Conservation (phyloP, 2,888 invertebrate species). For the Athrips mouffetella region DNA sequence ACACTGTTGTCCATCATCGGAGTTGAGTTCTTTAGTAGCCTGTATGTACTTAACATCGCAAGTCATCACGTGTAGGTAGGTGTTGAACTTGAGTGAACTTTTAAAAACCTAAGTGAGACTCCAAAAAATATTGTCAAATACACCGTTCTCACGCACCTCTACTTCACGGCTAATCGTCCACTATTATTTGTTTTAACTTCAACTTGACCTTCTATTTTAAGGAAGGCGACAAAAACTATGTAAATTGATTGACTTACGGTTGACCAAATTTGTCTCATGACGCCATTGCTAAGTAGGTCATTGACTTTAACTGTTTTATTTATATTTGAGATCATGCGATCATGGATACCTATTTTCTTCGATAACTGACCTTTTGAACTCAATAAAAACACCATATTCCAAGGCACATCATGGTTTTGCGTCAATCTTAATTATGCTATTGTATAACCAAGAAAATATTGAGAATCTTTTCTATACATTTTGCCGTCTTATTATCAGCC, state of each 20-base stretch:
- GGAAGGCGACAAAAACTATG: slow-evolving; percentile 17
- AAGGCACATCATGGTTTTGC: no score
- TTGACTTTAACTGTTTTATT: slow-evolving; percentile 11
- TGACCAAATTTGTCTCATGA: slow-evolving; percentile 9
- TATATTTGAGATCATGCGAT: neutral
- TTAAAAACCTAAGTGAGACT: no score
- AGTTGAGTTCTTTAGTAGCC: no score
- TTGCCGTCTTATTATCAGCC: neutral
- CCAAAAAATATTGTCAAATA: no score
- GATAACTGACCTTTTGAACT: no score
- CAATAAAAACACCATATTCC: no score
- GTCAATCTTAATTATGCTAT: neutral
- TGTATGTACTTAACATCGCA: no score
- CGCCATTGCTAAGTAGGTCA: slow-evolving; percentile 16
- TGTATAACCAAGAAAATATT: neutral
- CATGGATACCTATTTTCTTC: no score
- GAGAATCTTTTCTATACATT: neutral
- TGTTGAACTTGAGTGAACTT: no score
- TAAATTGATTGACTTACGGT: slow-evolving; percentile 15
- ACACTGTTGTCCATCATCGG: no score
- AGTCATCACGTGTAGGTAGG: no score
- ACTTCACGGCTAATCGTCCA: neutral
- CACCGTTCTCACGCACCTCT: neutral
- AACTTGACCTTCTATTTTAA: slow-evolving; percentile 10
- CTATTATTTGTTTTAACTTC: slow-evolving; percentile 1